phyloP scores from a whole-genome alignment of 2,797 vertebrate species.

The Phataginus tetradactyla region DNA sequence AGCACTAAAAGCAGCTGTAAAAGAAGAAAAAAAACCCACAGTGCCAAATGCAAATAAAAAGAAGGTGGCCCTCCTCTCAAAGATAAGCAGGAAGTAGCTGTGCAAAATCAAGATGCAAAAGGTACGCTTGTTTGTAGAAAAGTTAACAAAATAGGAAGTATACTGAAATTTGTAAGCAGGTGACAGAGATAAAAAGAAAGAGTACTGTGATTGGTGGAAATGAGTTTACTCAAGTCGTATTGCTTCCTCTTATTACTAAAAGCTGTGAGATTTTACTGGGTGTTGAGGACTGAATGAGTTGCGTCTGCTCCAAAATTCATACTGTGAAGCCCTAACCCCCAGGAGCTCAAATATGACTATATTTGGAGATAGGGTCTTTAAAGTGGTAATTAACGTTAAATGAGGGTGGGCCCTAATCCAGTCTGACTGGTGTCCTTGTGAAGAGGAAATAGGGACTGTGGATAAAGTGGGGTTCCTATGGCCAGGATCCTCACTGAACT shows the following conservation, averaged over 20 bases:
- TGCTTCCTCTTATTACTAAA: background rate
- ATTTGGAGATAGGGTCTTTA: background rate
- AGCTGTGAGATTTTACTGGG: background rate
- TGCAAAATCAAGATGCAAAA: background rate
- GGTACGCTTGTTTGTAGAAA: background rate
- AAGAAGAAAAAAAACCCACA: background rate
- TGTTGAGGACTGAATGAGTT: background rate
- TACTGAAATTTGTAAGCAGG: background rate
- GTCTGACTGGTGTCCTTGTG: background rate
- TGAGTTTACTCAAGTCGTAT: background rate
- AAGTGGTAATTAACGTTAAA: background rate
- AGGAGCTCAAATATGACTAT: background rate
- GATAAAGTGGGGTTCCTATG: too few species aligned
- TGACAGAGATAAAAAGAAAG: background rate
- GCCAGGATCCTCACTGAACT: too few species aligned
- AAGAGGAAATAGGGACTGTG: background rate
- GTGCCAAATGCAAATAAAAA: background rate
- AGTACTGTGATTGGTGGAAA: background rate
- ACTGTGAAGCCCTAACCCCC: background rate
- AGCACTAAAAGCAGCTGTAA: background rate
- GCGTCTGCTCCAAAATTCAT: background rate
- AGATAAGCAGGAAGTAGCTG: background rate
- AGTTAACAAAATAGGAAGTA: background rate
- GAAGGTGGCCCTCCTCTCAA: background rate
- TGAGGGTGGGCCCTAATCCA: background rate